Evolutionary conservation across 2,888 invertebrate genomes (phyloP), one percentile per base, ranked within the genome.

Genomic region (Chorisops tibialis): DNA sequence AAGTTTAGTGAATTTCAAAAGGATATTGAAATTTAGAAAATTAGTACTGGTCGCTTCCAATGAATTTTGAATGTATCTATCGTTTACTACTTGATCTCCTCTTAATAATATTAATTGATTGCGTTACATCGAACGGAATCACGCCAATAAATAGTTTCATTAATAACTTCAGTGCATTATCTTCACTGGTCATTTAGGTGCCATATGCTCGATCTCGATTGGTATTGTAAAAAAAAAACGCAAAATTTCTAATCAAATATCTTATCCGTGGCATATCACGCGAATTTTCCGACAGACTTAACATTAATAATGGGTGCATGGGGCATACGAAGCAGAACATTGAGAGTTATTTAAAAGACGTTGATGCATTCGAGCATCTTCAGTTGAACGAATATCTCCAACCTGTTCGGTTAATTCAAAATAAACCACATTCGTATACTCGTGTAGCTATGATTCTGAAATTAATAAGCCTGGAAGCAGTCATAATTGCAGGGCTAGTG

Each of bases 321-420:
- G 30, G 35, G 14, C 16, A 16, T 43, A 35, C 14, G 56, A 56
- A 69, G 68, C 68, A 69, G 68, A 69, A 68, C 69, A 68, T 67
- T 67, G 59, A 68, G 62, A 65, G 48, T 59, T 64, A 65, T 66
- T 67, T 69, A 69, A 59, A 68, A 69, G 65, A 56, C 60, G 50
- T 14, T 14, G 19, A 30, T 14, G 14, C 51, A 38, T 35, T 21
- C 19, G 37, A 50, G 51, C 49, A 47, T 54, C 35, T 62, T 62
- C 63, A 67, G 65, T 67, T 47, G 47, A 52, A n/a, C 37, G 35
- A 12, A n/a, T 24, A 35, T 50, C 51, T 56, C 56, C 11, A 7
- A 35, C 1, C 45, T 38, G 35, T 43, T 58, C 50, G 56, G 60
- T 56, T 30, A 16, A n/a, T 16, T 7, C 3, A 21, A 6, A 50